These are phyloP conservation scores for Melinaea marsaeus DNA, from an alignment of 2,888 invertebrate species.

Conservation along the genomic window DNA sequence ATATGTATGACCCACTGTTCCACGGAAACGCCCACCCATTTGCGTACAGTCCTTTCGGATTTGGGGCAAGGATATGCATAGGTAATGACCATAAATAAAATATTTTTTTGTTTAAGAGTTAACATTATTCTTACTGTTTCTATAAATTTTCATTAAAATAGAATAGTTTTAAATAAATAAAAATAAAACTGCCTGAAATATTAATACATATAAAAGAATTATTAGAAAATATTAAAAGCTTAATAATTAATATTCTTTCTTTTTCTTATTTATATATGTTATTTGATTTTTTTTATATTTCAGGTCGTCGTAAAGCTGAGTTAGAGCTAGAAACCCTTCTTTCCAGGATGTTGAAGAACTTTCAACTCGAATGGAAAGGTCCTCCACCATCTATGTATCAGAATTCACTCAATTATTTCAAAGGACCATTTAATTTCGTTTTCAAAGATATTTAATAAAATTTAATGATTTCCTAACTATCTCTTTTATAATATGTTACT, in stretches of 20 bases:
- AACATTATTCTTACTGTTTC: not conserved
- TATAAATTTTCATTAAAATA: not conserved
- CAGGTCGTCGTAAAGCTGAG: constrained; percentile 79
- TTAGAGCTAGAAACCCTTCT: constrained; percentile 72
- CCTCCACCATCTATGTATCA: constrained; percentile 44
- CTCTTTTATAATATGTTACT: not conserved
- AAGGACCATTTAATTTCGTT: constrained; percentile 55
- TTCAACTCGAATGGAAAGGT: constrained; percentile 50
- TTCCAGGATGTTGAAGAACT: constrained; percentile 48
- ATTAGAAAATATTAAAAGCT: not conserved
- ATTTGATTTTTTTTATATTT: constrained; percentile 10
- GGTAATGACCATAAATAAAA: constrained; percentile 59
- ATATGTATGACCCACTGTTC: constrained; percentile 54
- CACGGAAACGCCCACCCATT: constrained; percentile 78
- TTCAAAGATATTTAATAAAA: constrained; percentile 47
- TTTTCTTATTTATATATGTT: not conserved
- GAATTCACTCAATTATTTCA: constrained; percentile 50
- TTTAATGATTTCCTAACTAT: not conserved
- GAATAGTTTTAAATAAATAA: not conserved
- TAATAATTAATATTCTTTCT: not conserved
- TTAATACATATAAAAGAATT: not conserved
- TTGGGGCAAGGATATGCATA: constrained; percentile 82
- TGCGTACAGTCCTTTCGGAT: constrained; percentile 81
- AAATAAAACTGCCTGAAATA: not conserved
- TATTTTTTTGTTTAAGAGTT: not conserved